phyloP scores from a whole-genome alignment of 2,888 invertebrate species.

The Pandemis corylana region DNA sequence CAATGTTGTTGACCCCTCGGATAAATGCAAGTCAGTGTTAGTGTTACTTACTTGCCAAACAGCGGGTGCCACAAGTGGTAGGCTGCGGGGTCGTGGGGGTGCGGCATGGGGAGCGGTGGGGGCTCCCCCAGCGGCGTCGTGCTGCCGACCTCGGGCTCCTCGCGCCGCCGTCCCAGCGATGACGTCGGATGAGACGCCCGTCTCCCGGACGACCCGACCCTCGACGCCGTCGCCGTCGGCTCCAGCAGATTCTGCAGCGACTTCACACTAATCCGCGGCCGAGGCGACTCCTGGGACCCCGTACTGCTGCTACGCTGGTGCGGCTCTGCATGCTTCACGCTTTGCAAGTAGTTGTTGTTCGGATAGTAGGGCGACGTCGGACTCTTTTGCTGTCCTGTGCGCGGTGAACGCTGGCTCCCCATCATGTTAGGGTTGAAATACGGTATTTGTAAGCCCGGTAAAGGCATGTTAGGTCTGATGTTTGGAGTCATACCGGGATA shows the following conservation, averaged over 20 bases:
- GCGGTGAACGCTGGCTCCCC: slow-evolving; percentile 69
- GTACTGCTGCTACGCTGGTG: slow-evolving; percentile 63
- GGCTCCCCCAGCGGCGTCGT: slow-evolving; percentile 86
- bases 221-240: slow-evolving; percentile 73
- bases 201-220: slow-evolving; percentile 63
- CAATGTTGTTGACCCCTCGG: slow-evolving; percentile 19
- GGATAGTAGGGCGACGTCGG: slow-evolving; percentile 76
- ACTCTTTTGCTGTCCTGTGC: slow-evolving; percentile 71
- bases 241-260: slow-evolving; percentile 86
- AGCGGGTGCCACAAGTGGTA: slow-evolving; percentile 93
- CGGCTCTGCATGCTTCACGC: slow-evolving; percentile 68
- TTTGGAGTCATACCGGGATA: slow-evolving; percentile 72
- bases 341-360: slow-evolving; percentile 77
- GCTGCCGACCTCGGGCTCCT: slow-evolving; percentile 87
- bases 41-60: slow-evolving; percentile 91
- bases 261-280: slow-evolving; percentile 86
- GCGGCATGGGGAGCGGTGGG: slow-evolving; percentile 63
- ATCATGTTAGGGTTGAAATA: slow-evolving; percentile 74
- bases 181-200: slow-evolving; percentile 69
- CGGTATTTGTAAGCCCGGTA: slow-evolving; percentile 73
- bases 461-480: slow-evolving; percentile 67
- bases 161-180: slow-evolving; percentile 75
- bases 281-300: slow-evolving; percentile 75
- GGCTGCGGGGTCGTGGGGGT: slow-evolving; percentile 82
- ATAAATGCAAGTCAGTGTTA: slow-evolving; percentile 19